Evolutionary conservation across 2,888 invertebrate species (phyloP).

Genomic region (Myopa testacea): DNA sequence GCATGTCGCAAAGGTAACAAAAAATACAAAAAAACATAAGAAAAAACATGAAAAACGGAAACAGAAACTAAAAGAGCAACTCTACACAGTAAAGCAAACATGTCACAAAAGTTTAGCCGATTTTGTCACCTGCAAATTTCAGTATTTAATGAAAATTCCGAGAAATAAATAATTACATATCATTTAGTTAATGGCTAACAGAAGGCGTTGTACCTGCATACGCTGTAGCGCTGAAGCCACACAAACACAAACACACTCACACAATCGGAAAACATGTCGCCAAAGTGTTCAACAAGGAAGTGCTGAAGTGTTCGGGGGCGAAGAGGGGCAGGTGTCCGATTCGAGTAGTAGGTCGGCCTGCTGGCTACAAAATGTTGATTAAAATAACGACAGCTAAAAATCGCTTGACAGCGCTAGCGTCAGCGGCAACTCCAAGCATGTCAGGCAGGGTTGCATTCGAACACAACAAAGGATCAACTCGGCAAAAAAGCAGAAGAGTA

Average conservation of each 20-base stretch:
- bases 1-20: no score
- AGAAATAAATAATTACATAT: constrained; percentile 35
- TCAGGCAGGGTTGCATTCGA: background rate
- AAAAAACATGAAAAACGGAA: no score
- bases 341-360: background rate
- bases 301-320: background rate
- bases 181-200: constrained; percentile 31
- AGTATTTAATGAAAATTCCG: constrained; percentile 28
- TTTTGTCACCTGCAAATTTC: constrained; percentile 29
- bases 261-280: background rate
- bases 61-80: no score
- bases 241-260: background rate
- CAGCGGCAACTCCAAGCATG: background rate
- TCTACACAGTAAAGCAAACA: no score
- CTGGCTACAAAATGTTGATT: constrained; percentile 29
- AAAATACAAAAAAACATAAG: no score
- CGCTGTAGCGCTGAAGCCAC: background rate
- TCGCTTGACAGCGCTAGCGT: constrained; percentile 28
- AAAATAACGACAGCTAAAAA: constrained; percentile 29
- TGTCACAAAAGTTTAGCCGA: background rate
- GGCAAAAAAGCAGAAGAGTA: background rate
- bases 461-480: background rate
- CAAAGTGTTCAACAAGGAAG: background rate
- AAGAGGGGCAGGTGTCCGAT: background rate
- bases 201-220: constrained; percentile 4